phyloP scores from a whole-genome alignment of 2,113 vertebrate genomes.

The Casuarius casuarius region DNA sequence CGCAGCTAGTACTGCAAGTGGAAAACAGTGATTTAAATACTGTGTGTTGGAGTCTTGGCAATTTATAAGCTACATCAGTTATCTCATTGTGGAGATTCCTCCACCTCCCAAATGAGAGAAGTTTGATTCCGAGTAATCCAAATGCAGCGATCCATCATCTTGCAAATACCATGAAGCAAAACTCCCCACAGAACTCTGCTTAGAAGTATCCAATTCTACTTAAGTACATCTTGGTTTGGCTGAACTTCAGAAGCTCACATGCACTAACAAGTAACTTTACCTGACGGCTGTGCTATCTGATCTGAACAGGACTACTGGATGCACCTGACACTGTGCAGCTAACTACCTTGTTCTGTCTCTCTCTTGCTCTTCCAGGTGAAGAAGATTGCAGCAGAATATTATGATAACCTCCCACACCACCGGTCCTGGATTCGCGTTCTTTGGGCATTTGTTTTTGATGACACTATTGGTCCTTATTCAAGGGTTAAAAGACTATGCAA shows the following conservation, averaged over 20 bases:
- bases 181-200: neutral
- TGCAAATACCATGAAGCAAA: neutral
- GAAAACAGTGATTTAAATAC: neutral
- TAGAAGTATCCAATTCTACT: neutral
- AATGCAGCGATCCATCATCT: neutral
- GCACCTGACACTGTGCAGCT: neutral
- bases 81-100: neutral
- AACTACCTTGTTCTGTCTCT: neutral
- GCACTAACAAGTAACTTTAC: conserved; percentile 32
- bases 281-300: conserved; percentile 23
- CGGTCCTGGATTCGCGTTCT: conserved; percentile 92
- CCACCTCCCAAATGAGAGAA: neutral
- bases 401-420: conserved; percentile 91
- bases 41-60: neutral
- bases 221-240: neutral
- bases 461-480: conserved; percentile 89
- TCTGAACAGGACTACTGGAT: neutral
- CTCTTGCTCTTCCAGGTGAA: conserved; percentile 84
- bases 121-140: neutral
- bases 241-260: conserved; percentile 29
- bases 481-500: conserved; percentile 91
- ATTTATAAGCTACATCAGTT: neutral
- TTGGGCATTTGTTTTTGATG: conserved; percentile 95
- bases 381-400: conserved; percentile 94
- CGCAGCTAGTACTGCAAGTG: neutral